Evolutionary conservation across 2,888 invertebrate genomes (phyloP).

Genomic region (Drosophila phalerata): DNA sequence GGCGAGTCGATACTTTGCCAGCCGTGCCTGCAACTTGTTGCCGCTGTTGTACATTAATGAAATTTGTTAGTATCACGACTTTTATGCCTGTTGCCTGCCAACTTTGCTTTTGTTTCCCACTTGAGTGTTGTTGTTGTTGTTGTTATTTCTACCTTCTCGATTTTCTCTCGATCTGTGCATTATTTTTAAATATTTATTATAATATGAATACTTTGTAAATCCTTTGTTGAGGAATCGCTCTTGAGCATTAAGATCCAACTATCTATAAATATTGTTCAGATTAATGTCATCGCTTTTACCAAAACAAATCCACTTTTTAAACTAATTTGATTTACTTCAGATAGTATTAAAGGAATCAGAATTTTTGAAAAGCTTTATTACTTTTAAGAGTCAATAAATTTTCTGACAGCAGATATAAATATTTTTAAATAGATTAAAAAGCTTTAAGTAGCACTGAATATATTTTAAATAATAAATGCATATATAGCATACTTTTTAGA

Average conservation of each 20-base stretch:
- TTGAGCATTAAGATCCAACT: constrained; percentile 6
- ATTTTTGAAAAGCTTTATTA: too few species aligned
- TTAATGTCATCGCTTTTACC: background rate
- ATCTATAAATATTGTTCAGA: background rate
- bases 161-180: constrained; percentile 57
- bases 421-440: background rate
- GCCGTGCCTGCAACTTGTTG: constrained; percentile 75
- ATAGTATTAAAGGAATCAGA: too few species aligned
- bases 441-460: too few species aligned
- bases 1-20: background rate
- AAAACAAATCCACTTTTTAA: background rate
- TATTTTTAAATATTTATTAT: constrained; percentile 69
- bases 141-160: constrained; percentile 8
- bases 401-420: background rate
- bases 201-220: constrained; percentile 38
- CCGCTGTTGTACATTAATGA: constrained; percentile 82
- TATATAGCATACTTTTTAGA: constrained; percentile 50
- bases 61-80: constrained; percentile 84
- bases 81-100: constrained; percentile 78
- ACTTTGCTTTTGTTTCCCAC: constrained; percentile 67
- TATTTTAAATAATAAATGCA: background rate
- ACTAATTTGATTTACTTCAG: background rate
- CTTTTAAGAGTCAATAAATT: too few species aligned
- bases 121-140: constrained; percentile 38
- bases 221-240: constrained; percentile 24